Conservation (phyloP, 1,140 invertebrate species). For the Daktulosphaira vitifoliae region DNA sequence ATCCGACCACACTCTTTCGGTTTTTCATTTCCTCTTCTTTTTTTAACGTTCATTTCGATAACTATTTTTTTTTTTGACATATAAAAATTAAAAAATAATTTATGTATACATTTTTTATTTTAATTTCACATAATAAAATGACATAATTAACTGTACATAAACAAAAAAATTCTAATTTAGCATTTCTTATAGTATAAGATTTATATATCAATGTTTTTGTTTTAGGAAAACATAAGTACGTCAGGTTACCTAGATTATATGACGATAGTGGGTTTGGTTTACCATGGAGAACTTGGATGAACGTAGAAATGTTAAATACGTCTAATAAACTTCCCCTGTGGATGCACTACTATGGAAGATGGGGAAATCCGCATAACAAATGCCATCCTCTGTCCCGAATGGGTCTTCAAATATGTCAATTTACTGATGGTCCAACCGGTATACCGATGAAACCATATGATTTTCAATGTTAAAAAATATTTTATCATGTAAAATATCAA, state of each 20-base stretch:
- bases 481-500: too few species aligned
- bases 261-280: constrained; percentile 54
- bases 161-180: too few species aligned
- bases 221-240: constrained; percentile 50
- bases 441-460: constrained; percentile 51
- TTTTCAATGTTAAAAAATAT: constrained; percentile 45
- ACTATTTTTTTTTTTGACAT: too few species aligned
- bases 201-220: too few species aligned
- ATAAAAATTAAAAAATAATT: too few species aligned
- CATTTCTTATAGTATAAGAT: too few species aligned
- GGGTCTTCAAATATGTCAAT: constrained; percentile 53
- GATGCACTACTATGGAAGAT: constrained; percentile 53
- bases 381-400: constrained; percentile 52
- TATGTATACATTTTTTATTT: too few species aligned
- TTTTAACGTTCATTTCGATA: too few species aligned
- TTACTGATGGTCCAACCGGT: constrained; percentile 54
- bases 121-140: too few species aligned
- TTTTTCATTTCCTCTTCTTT: too few species aligned
- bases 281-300: constrained; percentile 55
- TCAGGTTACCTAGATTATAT: constrained; percentile 50
- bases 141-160: too few species aligned
- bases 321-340: constrained; percentile 45
- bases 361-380: constrained; percentile 55
- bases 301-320: constrained; percentile 44
- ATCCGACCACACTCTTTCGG: too few species aligned